These are phyloP conservation scores for Tipula lateralis DNA, from an alignment of 2,888 invertebrate genomes.

Conservation along the genomic window DNA sequence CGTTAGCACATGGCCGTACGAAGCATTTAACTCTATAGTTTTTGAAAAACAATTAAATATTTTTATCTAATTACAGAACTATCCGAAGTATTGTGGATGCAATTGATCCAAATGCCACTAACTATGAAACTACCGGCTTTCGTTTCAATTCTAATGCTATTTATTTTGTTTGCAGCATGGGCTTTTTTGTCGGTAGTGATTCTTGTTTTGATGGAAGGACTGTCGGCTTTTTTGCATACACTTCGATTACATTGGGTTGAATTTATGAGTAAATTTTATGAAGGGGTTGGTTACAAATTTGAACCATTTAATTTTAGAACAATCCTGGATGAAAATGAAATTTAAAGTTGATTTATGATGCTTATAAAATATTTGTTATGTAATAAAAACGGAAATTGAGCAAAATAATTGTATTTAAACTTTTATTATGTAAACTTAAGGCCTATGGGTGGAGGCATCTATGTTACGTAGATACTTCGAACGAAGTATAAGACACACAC, in stretches of 20 bases:
- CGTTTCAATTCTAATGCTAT: slow-evolving; percentile 66
- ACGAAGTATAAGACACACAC: too few relatives aligned
- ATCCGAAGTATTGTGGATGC: slow-evolving; percentile 87
- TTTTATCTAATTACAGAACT: slow-evolving; percentile 61
- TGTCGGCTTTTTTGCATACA: slow-evolving; percentile 97
- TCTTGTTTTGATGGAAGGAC: slow-evolving; percentile 96
- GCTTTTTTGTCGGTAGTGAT: slow-evolving; percentile 86
- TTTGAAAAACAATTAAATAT: background rate
- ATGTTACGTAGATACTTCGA: too few relatives aligned
- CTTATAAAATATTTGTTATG: background rate
- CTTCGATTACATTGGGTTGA: slow-evolving; percentile 97
- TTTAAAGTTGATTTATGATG: background rate
- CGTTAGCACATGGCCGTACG: slow-evolving; percentile 92
- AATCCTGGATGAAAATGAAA: slow-evolving; percentile 59
- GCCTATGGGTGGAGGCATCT: too few relatives aligned
- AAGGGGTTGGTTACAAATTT: slow-evolving; percentile 76
- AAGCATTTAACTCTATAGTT: slow-evolving; percentile 44
- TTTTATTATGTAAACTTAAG: too few relatives aligned
- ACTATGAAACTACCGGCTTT: slow-evolving; percentile 54
- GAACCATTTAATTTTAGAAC: slow-evolving; percentile 79
- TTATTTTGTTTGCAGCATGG: slow-evolving; percentile 85
- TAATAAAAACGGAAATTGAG: background rate
- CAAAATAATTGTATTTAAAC: background rate
- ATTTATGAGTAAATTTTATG: slow-evolving; percentile 94
- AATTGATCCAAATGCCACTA: slow-evolving; percentile 79